Conservation (phyloP, 2,113 vertebrate genomes). For the Nematolebias whitei region DNA sequence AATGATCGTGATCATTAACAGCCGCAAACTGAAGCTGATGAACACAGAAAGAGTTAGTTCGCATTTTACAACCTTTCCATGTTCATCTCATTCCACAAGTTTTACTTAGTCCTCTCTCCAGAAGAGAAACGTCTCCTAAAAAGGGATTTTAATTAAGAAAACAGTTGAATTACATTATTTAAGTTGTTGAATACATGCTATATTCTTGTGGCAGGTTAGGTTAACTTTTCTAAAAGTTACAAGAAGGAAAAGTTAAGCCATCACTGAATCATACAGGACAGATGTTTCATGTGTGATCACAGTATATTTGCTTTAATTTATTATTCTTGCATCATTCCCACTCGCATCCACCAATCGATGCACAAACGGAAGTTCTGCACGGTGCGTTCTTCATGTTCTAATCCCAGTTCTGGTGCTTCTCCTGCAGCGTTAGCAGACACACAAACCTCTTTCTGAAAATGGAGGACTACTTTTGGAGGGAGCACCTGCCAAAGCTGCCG, state of each 20-base stretch:
- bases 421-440: slow-evolving; percentile 71
- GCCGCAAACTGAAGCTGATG: slow-evolving; percentile 21
- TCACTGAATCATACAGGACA: no score
- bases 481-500: slow-evolving; percentile 77
- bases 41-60: slow-evolving; percentile 37
- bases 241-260: slow-evolving; percentile 19
- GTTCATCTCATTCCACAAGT: slow-evolving; percentile 32
- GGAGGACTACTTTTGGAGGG: slow-evolving; percentile 90
- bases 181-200: no score
- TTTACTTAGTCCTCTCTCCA: slow-evolving; percentile 32
- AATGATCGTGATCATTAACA: slow-evolving; percentile 52
- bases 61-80: slow-evolving; percentile 28
- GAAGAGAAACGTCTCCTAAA: slow-evolving; percentile 17
- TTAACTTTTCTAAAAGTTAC: slow-evolving; percentile 57
- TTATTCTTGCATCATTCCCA: not conserved
- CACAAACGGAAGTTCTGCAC: slow-evolving; percentile 15
- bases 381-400: slow-evolving; percentile 13
- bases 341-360: slow-evolving; percentile 25
- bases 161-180: no score
- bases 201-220: slow-evolving; percentile 28
- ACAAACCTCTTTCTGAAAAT: slow-evolving; percentile 86
- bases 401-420: slow-evolving; percentile 35
- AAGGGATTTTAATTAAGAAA: slow-evolving; percentile 47
- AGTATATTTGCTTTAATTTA: slow-evolving; percentile 6
- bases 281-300: no score